A percentile compares a stretch with the other conserved stretches of the same genome.
Conservation (phyloP, 2,888 invertebrate species). For the Nesidiocoris tenuis region DNA sequence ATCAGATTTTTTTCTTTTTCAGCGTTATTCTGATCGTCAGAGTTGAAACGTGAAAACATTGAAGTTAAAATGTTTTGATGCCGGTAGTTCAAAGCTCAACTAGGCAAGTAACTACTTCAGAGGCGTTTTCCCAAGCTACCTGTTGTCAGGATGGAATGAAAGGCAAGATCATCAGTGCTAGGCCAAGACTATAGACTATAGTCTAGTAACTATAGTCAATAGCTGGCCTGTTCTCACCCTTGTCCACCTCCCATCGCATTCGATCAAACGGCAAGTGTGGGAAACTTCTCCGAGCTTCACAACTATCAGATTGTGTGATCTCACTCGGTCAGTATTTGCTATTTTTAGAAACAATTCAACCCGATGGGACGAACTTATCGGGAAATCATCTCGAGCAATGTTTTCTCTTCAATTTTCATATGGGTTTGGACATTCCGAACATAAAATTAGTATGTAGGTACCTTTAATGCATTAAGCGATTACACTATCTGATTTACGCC, state of each 20-base stretch:
- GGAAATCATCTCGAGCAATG: too few relatives aligned
- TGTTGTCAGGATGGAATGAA: neutral
- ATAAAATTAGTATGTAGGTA: too few relatives aligned
- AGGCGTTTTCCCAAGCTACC: neutral
- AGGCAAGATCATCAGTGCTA: neutral
- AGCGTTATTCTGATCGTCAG: too few relatives aligned
- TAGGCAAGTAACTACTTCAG: neutral
- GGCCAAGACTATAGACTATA: neutral
- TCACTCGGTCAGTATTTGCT: neutral
- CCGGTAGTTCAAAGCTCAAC: too few relatives aligned
- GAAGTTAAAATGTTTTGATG: too few relatives aligned
- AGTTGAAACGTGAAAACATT: too few relatives aligned
- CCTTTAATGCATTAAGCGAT: too few relatives aligned
- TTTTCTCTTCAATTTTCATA: too few relatives aligned
- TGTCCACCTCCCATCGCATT: neutral
- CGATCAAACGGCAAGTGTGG: neutral
- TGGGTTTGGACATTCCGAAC: too few relatives aligned
- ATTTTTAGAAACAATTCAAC: neutral
- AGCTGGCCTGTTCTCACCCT: neutral
- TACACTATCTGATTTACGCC: too few relatives aligned
- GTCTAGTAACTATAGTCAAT: neutral
- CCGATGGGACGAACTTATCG: neutral
- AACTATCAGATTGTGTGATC: neutral
- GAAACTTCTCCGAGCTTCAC: neutral
- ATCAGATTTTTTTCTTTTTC: too few relatives aligned